These are phyloP conservation scores for Lasioglossum marginatum DNA, from an alignment of 2,888 invertebrate genomes.

Conservation along the genomic window DNA sequence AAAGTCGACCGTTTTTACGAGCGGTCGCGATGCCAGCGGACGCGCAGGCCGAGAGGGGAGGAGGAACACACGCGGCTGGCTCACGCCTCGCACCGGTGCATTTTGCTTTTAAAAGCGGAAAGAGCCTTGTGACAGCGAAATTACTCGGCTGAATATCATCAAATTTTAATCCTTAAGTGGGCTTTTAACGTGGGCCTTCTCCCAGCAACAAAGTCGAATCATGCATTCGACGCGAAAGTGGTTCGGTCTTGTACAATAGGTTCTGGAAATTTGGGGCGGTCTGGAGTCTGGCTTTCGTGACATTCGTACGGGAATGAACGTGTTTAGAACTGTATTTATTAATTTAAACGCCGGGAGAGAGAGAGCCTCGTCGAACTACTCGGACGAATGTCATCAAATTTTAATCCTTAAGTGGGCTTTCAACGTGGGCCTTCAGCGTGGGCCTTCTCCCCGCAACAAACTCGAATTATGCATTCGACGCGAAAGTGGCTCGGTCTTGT, in stretches of 20 bases:
- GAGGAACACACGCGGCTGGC: not conserved
- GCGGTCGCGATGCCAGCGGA: not conserved
- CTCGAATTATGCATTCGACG: not conserved
- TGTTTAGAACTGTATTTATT: not conserved
- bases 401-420: conserved; percentile 7
- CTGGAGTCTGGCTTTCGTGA: not conserved
- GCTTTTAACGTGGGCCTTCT: not conserved
- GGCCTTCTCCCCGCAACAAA: not conserved
- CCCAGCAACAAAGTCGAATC: not conserved
- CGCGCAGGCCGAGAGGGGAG: not conserved
- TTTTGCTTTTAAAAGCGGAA: conserved; percentile 1
- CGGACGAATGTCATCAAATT: not conserved
- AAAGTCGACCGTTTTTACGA: not conserved
- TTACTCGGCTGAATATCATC: not conserved
- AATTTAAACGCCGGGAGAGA: too few species aligned
- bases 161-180: conserved; percentile 7
- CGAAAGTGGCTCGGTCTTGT: not conserved
- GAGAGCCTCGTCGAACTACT: too few species aligned
- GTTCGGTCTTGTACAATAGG: not conserved
- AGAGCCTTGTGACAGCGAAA: not conserved
- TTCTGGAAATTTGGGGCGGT: not conserved
- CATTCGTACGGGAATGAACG: not conserved
- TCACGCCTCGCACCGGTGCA: not conserved
- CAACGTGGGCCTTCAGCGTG: too few species aligned
- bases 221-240: not conserved